Percentiles rank a stretch among this genome's conserved stretches.
Evolutionary conservation across 2,888 invertebrate genomes (phyloP).

Genomic region (Scaptomyza flava): DNA sequence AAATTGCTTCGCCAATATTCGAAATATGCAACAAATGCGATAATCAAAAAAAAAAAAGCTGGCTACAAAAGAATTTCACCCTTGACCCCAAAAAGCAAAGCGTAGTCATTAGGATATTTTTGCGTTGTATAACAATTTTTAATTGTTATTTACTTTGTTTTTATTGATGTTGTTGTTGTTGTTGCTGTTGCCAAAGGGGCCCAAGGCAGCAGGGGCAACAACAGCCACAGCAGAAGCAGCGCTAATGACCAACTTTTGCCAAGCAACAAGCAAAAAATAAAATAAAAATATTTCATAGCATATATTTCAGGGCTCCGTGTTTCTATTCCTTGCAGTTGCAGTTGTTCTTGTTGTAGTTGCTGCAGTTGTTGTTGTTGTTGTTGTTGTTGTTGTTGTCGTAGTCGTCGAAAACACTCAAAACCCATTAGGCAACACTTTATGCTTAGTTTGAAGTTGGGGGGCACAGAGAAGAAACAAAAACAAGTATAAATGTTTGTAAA

Average conservation of each 20-base stretch:
- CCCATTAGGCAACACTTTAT: slow-evolving; percentile 83
- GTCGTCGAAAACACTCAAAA: slow-evolving; percentile 82
- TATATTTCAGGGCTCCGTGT: slow-evolving; percentile 60
- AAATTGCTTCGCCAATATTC: slow-evolving; percentile 49
- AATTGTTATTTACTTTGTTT: slow-evolving; percentile 70
- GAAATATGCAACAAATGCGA: slow-evolving; percentile 54
- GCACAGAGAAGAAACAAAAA: slow-evolving; percentile 38
- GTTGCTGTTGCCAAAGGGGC: slow-evolving; percentile 15
- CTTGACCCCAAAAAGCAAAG: slow-evolving; percentile 63
- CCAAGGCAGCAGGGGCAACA: slow-evolving; percentile 36
- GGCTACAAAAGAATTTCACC: slow-evolving; percentile 59
- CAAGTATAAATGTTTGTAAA: slow-evolving; percentile 3
- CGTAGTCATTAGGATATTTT: slow-evolving; percentile 68
- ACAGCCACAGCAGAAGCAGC: slow-evolving; percentile 49
- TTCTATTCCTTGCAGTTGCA: slow-evolving; percentile 19
- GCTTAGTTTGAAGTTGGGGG: slow-evolving; percentile 79
- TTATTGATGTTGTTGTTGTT: slow-evolving; percentile 20
- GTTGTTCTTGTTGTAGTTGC: slow-evolving; percentile 28
- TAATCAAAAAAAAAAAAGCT: slow-evolving; percentile 18
- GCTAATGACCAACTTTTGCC: slow-evolving; percentile 77
- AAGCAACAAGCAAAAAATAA: slow-evolving; percentile 50
- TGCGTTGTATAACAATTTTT: slow-evolving; percentile 67
- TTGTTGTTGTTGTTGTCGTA: slow-evolving; percentile 53
- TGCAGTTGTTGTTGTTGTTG: slow-evolving; percentile 31
- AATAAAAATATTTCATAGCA: slow-evolving; percentile 64